Base-by-base conservation (phyloP, 2,888 invertebrate genomes). In the Mamestra brassicae region DNA sequence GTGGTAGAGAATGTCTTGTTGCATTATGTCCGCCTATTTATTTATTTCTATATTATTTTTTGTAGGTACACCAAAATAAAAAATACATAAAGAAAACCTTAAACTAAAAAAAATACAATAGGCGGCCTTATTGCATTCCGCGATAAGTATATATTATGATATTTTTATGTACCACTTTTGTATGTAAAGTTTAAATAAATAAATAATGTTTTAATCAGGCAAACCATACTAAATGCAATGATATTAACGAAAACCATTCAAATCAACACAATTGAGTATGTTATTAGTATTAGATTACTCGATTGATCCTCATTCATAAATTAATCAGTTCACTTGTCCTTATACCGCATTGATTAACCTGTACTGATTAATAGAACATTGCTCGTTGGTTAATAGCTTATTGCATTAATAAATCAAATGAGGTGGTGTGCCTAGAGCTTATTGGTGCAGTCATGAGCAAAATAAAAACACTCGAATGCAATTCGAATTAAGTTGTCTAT, bases 281-380 rank as follows among this genome's bases (percentile, higher is more conserved):
- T 17, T 61, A 60, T 45, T 47, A 60, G 13, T 54, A 54, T 17
- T 58, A 26, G 36, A 81, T 81, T 55, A 76, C 26, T 76, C n/a
- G 1, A 15, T 64, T 78, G 58, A 68, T 65, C 11, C 50, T 38
- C 38, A 69, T 55, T 69, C 61, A 57, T 62, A 70, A 38, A 83
- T 79, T 54, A 69, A 77, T 65, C 57, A 65, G 38, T 47, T n/a
- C 11, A 65, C 10, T 65, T 69, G 55, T 36, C 15, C 45, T 38
- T 47, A 52, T 38, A 63, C 34, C 57, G 8, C 15, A 65, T 52
- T 65, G 34, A 67, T 74, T 80, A 55, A 52, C 26, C 42, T 47
- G 8, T 6, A 52, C 15, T 47, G 26, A 50, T 68, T 63, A 61
- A 76, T 65, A 52, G 60, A 69, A 47, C 50, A 68, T 55, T 26